These are phyloP conservation scores for Heteromurus nitidus DNA, from an alignment of 2,888 invertebrate genomes.

Conservation along the genomic window DNA sequence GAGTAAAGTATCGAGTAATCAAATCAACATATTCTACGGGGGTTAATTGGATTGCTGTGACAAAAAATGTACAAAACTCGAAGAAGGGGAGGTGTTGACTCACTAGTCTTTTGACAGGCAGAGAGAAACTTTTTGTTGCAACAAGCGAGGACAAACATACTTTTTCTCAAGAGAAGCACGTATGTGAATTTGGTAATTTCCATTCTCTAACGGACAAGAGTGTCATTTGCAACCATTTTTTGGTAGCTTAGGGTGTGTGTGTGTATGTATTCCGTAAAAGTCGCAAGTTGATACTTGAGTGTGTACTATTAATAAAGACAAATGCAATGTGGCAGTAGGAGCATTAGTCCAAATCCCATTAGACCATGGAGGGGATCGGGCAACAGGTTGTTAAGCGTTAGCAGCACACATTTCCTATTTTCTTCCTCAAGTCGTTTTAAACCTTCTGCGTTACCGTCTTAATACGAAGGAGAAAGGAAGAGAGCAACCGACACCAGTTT, in stretches of 20 bases:
- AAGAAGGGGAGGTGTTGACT: constrained; percentile 28
- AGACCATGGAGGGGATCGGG: constrained; percentile 31
- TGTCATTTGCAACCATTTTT: neutral
- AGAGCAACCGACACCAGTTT: neutral
- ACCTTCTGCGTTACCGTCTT: neutral
- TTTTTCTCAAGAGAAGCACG: neutral
- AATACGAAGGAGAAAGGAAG: neutral
- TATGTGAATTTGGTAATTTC: neutral
- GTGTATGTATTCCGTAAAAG: neutral
- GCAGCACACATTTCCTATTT: no score
- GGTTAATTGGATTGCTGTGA: constrained; percentile 58
- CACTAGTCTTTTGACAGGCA: constrained; percentile 26
- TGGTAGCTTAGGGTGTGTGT: neutral
- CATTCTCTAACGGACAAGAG: neutral
- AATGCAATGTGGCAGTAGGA: constrained; percentile 39
- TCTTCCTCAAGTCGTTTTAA: neutral
- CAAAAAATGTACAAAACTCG: constrained; percentile 48
- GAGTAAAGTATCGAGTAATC: no score
- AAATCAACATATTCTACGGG: constrained; percentile 53
- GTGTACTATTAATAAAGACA: constrained; percentile 36
- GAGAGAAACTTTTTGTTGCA: constrained; percentile 21
- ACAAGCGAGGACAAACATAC: neutral
- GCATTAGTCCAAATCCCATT: constrained; percentile 34
- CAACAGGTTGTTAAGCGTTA: constrained; percentile 51
- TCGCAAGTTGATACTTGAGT: no score